phyloP scores from a whole-genome alignment of 2,797 vertebrate species.

The Anableps anableps region DNA sequence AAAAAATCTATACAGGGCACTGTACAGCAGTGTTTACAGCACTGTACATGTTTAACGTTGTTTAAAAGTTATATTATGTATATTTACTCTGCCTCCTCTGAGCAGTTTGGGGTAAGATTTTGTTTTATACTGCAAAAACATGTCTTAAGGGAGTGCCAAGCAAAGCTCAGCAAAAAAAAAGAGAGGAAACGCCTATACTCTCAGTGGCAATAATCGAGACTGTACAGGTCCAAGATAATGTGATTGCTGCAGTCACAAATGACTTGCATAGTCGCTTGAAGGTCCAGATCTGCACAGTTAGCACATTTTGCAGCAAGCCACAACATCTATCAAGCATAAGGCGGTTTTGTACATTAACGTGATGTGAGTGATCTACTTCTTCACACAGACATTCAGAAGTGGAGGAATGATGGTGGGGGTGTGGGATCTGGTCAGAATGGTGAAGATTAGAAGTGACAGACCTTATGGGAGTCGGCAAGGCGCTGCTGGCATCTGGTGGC shows the following conservation, averaged over 20 bases:
- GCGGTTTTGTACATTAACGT: slow-evolving; percentile 80
- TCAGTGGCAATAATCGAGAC: slow-evolving; percentile 73
- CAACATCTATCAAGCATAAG: slow-evolving; percentile 81
- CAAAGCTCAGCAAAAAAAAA: slow-evolving; percentile 55
- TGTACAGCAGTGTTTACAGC: background rate
- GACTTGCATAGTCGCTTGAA: slow-evolving; percentile 74
- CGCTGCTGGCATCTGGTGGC: slow-evolving; percentile 84
- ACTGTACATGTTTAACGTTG: background rate
- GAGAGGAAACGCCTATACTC: slow-evolving; percentile 54
- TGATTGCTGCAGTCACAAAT: slow-evolving; percentile 83
- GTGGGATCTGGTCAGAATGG: background rate
- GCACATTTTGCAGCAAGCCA: slow-evolving; percentile 84
- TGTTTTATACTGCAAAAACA: slow-evolving; percentile 47
- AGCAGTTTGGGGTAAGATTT: background rate
- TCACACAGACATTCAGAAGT: slow-evolving; percentile 65
- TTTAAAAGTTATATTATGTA: background rate
- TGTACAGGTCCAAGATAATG: slow-evolving; percentile 78
- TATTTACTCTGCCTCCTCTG: background rate
- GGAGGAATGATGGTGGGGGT: slow-evolving; percentile 1
- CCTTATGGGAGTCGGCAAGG: slow-evolving; percentile 69
- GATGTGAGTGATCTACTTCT: slow-evolving; percentile 84
- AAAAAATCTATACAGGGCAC: background rate
- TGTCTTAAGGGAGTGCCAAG: slow-evolving; percentile 53
- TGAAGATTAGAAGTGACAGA: slow-evolving; percentile 19
- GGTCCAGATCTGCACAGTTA: slow-evolving; percentile 83